Evolutionary conservation across 1,140 invertebrate species (phyloP).

Genomic region (Drosophila ercepeae): DNA sequence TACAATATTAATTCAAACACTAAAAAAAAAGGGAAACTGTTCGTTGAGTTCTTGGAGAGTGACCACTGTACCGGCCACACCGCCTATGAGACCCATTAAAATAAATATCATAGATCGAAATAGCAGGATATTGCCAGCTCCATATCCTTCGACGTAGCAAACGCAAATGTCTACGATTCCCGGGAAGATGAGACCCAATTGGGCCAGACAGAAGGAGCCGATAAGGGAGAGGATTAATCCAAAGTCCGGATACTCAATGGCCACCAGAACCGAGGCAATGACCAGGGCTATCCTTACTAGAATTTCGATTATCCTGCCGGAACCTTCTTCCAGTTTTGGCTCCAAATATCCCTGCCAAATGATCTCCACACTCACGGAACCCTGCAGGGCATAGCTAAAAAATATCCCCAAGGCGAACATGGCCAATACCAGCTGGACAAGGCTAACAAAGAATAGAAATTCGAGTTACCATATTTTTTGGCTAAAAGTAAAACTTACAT

Average conservation of each 20-base stretch:
- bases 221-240: conserved; percentile 47
- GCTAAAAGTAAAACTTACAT: conserved; percentile 14
- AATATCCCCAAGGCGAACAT: conserved; percentile 51
- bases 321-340: conserved; percentile 9
- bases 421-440: conserved; percentile 13
- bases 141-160: conserved; percentile 47
- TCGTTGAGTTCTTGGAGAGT: conserved; percentile 1
- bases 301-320: conserved; percentile 15
- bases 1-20: too few relatives aligned
- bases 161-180: conserved; percentile 52
- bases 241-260: conserved; percentile 56
- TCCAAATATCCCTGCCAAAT: conserved; percentile 42
- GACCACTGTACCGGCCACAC: conserved; percentile 40
- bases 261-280: conserved; percentile 52
- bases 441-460: conserved; percentile 4
- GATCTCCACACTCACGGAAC: conserved; percentile 55
- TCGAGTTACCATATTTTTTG: background rate
- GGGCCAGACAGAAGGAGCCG: conserved; percentile 60
- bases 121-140: conserved; percentile 14
- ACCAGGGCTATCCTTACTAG: conserved; percentile 52
- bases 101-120: conserved; percentile 46
- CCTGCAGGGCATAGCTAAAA: conserved; percentile 46
- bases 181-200: conserved; percentile 56
- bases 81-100: conserved; percentile 25
- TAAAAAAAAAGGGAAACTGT: background rate